Evolutionary conservation across 2,113 vertebrate genomes (phyloP), one percentile per base, ranked within the genome.

Genomic region (Balaeniceps rex): DNA sequence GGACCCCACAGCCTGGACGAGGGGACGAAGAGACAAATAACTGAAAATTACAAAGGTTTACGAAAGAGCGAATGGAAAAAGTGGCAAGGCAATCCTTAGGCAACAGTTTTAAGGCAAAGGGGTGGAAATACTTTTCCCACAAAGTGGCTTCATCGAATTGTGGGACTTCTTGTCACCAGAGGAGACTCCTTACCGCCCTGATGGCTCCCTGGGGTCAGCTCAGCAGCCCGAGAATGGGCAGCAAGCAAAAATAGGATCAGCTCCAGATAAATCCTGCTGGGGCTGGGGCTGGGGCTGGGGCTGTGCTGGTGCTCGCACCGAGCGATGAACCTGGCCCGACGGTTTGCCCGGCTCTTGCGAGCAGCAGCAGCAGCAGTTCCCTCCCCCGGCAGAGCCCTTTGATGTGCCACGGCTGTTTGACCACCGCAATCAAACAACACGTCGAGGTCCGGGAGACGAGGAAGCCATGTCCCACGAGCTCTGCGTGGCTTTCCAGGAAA

Each of bases 51-150:
- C 0, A 9, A 60, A 52, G 36, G 57, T 74, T 82, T 61, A 31
- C 26, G 31, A 7, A 36, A 26, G 23, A 13, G 11, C 1, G 19
- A 28, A 8, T 7, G 38, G 69, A 11, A 74, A 55, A 89, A 52
- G 1, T 5, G 60, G 5, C 51, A 28, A 3, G 0, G 0, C 0
- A 0, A 9, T 13, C 29, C 54, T 69, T 26, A 23, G 40, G 9
- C 7, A 24, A 49, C 2, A 12, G 71, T 36, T n/a, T 22, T 11
- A 13, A 12, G 6, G 15, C 12, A 7, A 57, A 38, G 28, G 28
- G 44, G 74, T 6, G 34, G 54, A 54, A 61, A 78, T 19, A 17
- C 9, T 70, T 74, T 64, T 44, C 44, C 29, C 44, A 17, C 18
- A 4, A 25, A 47, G 22, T 0, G 13, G 25, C 34, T 70, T n/a